Percentiles rank a stretch among this genome's conserved stretches.
phyloP scores from a whole-genome alignment of 2,797 vertebrate species.

The Decapterus maruadsi region DNA sequence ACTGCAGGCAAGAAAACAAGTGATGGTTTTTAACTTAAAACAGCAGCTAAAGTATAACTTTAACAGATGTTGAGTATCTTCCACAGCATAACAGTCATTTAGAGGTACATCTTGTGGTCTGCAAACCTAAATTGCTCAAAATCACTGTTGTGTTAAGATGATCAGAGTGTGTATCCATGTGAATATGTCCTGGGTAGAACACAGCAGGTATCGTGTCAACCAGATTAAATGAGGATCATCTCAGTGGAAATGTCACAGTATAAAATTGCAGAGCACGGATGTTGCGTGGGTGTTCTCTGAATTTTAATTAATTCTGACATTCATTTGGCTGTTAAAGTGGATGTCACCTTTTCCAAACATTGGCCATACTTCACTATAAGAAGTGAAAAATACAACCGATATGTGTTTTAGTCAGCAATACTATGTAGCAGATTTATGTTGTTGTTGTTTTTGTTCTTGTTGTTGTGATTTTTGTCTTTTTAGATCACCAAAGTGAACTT shows the following conservation, averaged over 20 bases:
- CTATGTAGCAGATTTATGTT: not conserved
- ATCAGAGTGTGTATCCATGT: conserved; percentile 13
- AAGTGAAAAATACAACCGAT: conserved; percentile 5
- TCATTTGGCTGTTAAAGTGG: conserved; percentile 25
- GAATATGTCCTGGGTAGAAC: conserved; percentile 14
- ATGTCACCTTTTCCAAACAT: conserved; percentile 35
- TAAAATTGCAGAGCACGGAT: conserved; percentile 31
- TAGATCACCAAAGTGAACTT: too few relatives aligned
- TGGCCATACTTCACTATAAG: not conserved
- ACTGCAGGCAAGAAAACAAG: not conserved
- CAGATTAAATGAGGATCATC: conserved; percentile 33
- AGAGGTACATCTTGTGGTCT: not conserved
- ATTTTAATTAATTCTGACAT: conserved; percentile 52
- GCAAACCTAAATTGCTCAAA: not conserved
- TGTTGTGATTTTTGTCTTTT: too few relatives aligned
- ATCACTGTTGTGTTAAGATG: not conserved
- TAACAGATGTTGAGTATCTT: not conserved
- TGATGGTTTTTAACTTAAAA: not conserved
- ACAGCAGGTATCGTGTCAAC: conserved; percentile 34
- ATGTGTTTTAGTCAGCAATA: not conserved
- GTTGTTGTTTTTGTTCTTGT: too few relatives aligned
- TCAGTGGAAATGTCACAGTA: conserved; percentile 48
- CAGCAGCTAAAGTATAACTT: not conserved
- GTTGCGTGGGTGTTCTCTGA: conserved; percentile 45
- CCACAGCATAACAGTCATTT: not conserved